A percentile compares a stretch with the other conserved stretches of the same genome.
Conservation (phyloP, 2,113 vertebrate species). For the Alethe diademata region DNA sequence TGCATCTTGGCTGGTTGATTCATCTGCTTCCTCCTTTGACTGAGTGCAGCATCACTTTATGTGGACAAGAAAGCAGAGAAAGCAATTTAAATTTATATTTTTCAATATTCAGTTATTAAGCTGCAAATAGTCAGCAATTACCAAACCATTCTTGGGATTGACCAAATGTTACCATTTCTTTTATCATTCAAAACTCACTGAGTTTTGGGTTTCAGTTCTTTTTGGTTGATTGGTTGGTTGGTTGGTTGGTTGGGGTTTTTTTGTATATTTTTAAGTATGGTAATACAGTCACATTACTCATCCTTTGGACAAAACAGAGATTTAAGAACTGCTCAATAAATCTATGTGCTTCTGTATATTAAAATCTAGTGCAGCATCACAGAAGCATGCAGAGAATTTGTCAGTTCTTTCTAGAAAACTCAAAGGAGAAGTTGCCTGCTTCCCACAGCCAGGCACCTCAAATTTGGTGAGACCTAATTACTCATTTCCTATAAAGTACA, state of each 20-base stretch:
- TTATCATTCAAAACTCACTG: background rate
- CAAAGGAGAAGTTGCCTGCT: background rate
- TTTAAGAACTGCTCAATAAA: background rate
- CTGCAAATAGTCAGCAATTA: background rate
- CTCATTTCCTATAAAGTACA: background rate
- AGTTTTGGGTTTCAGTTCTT: background rate
- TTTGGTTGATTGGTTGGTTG: background rate
- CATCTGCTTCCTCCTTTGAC: background rate
- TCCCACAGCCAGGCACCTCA: background rate
- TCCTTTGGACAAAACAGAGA: background rate
- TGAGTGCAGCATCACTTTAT: background rate
- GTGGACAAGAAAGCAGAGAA: background rate
- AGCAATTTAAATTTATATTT: background rate
- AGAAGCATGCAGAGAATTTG: background rate
- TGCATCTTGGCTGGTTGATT: background rate
- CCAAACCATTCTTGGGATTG: background rate
- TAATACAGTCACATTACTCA: background rate
- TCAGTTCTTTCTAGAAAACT: background rate
- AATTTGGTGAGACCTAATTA: background rate
- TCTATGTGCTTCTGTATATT: background rate
- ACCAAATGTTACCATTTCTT: background rate
- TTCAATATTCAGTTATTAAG: background rate
- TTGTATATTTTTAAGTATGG: background rate
- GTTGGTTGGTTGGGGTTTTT: background rate
- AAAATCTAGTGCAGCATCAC: background rate